These are phyloP conservation scores for Drosophila busckii DNA, from an alignment of 1,140 invertebrate genomes.

Conservation along the genomic window DNA sequence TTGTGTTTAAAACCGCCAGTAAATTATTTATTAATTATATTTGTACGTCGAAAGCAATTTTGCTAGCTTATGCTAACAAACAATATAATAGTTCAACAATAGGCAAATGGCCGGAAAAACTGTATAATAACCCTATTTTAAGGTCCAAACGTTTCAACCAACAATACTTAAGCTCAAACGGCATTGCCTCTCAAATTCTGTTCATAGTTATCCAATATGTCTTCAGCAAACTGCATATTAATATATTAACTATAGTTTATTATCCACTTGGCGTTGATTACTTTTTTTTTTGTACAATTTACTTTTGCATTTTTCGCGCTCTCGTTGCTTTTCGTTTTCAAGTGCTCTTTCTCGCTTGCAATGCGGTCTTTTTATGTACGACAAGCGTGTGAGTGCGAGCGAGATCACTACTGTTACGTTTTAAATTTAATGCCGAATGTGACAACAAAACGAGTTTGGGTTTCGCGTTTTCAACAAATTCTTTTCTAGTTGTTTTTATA, in stretches of 20 bases:
- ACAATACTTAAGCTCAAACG: too few relatives aligned
- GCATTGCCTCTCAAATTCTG: too few relatives aligned
- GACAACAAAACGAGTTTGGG: conserved; percentile 41
- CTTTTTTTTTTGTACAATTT: conserved; percentile 32
- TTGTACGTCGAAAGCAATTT: too few relatives aligned
- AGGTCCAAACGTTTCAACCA: too few relatives aligned
- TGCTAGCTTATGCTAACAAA: too few relatives aligned
- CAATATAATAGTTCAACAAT: too few relatives aligned
- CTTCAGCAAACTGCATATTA: background rate
- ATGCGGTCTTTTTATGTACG: conserved; percentile 29
- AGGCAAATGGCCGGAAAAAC: too few relatives aligned
- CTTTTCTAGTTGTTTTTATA: conserved; percentile 14
- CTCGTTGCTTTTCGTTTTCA: conserved; percentile 27
- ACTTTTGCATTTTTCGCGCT: conserved; percentile 38
- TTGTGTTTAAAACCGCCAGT: conserved; percentile 56
- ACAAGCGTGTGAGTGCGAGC: conserved; percentile 18
- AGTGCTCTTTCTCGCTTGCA: conserved; percentile 37
- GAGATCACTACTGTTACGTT: conserved; percentile 32
- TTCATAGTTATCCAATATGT: background rate
- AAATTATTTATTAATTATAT: conserved; percentile 43
- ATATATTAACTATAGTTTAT: conserved; percentile 17
- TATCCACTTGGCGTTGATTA: conserved; percentile 27
- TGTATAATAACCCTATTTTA: too few relatives aligned
- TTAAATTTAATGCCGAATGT: conserved; percentile 37
- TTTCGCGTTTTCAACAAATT: conserved; percentile 39